Conservation (phyloP, 2,797 vertebrate genomes). For the Aplochiton taeniatus region DNA sequence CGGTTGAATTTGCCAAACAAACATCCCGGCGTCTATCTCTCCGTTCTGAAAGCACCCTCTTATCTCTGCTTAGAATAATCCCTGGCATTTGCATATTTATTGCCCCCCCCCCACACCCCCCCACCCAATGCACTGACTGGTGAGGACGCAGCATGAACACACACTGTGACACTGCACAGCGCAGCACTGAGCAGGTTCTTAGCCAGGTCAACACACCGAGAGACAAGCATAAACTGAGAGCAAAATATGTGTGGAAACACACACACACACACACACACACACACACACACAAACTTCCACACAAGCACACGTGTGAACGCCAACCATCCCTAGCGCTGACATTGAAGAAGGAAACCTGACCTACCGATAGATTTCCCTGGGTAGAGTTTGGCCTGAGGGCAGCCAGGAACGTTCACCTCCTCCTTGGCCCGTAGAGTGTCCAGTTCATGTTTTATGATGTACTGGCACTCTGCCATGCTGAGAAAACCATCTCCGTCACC, state of each 20-base stretch:
- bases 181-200: too few species aligned
- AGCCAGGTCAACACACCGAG: too few species aligned
- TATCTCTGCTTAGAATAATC: slow-evolving; percentile 56
- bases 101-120: slow-evolving; percentile 45
- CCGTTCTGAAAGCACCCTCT: slow-evolving; percentile 46
- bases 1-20: slow-evolving; percentile 48
- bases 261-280: too few species aligned
- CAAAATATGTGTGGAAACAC: too few species aligned
- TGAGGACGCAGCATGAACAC: too few species aligned
- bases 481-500: slow-evolving; percentile 91
- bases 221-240: not conserved
- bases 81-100: slow-evolving; percentile 63
- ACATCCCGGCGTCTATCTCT: slow-evolving; percentile 39
- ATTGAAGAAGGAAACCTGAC: slow-evolving; percentile 33
- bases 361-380: slow-evolving; percentile 91
- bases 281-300: too few species aligned
- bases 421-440: slow-evolving; percentile 91
- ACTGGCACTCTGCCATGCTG: slow-evolving; percentile 91
- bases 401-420: slow-evolving; percentile 90
- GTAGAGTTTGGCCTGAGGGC: slow-evolving; percentile 87
- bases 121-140: too few species aligned
- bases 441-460: slow-evolving; percentile 94
- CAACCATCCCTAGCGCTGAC: too few species aligned
- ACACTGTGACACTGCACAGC: too few species aligned
- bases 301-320: too few species aligned